Base-by-base conservation (phyloP, 1,140 invertebrate genomes). In the Latrodectus geometricus region DNA sequence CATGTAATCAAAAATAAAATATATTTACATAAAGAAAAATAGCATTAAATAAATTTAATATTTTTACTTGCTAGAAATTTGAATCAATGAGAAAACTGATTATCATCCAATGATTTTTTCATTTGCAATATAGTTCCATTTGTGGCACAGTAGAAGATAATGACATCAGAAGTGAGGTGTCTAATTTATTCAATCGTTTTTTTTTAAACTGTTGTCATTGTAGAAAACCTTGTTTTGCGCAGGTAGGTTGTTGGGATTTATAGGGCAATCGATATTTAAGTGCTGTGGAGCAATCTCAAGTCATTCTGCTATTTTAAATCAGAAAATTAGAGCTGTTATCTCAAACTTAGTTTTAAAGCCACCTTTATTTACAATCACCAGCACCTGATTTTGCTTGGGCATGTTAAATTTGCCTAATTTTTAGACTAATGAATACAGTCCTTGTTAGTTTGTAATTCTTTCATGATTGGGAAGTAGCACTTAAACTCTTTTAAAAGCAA, bases 141-240 rank as follows among this genome's bases (percentile, higher is more conserved):
- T 72, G 69, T 11, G 35, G 69, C 20, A 23, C 17, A 61, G 70
- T 7, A 54, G 81, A 23, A 48, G 35, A 73, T 17, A 73, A 49
- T 70, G 69, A 88, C 50, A 86, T 21, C 76, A 4, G 9, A 86
- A 77, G 54, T 23, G 75, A 23, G 75, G 61, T 77, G 0, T n/a
- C 23, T 77, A 65, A 21, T 72, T 72, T 72, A 72, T 72, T 56
- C 52, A 9, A n/a, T 49, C 49, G 35, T 68, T 73, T 82, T 69
- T n/a, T 14, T 74, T 87, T 77, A 75, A 68, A 50, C 82, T 65
- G 61, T 65, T 88, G 77, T 88, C 52, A 87, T 68, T 77, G 77
- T 66, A 88, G 85, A 88, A 88, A 88, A 82, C 77, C 48, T 77
- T 70, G 77, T 72, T 81, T 88, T 85, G 74, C 77, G 87, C 68